phyloP scores from a whole-genome alignment of 2,797 vertebrate species.

The Caiman crocodilus region DNA sequence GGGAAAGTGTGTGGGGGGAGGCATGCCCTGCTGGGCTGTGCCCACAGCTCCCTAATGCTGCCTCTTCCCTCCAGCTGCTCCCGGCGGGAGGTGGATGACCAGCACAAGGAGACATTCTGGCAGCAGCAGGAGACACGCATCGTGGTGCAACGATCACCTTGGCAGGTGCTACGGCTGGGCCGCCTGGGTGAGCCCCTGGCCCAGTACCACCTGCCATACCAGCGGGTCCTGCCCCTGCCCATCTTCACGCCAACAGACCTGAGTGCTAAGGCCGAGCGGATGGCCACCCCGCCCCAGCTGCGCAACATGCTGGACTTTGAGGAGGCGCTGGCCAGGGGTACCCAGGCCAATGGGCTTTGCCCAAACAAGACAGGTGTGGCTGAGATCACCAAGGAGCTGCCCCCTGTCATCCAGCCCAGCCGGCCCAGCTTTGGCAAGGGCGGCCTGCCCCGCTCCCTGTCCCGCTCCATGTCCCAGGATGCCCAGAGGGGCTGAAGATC shows the following conservation, averaged over 20 bases:
- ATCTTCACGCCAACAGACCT: constrained; percentile 89
- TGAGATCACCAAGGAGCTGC: constrained; percentile 88
- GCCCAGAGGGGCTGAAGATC: constrained; percentile 84
- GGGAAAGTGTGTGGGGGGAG: not conserved
- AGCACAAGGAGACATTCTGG: constrained; percentile 86
- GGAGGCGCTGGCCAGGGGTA: constrained; percentile 64
- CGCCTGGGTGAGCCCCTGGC: constrained; percentile 86
- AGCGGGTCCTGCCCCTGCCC: constrained; percentile 70
- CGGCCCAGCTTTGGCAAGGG: constrained; percentile 87
- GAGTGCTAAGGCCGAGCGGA: constrained; percentile 84
- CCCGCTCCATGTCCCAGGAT: constrained; percentile 92
- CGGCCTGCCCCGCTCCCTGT: constrained; percentile 79
- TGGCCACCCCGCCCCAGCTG: constrained; percentile 80
- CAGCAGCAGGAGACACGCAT: constrained; percentile 86
- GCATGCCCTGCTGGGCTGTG: no score
- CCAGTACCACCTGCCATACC: constrained; percentile 92
- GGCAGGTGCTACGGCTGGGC: constrained; percentile 87
- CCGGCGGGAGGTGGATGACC: constrained; percentile 82
- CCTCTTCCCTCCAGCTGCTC: constrained; percentile 62
- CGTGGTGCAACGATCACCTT: constrained; percentile 89
- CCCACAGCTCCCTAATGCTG: not conserved
- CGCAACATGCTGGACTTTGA: constrained; percentile 72
- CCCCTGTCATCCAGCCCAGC: constrained; percentile 85
- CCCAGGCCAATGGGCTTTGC: constrained; percentile 62
- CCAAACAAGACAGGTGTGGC: constrained; percentile 64